phyloP scores from a whole-genome alignment of 2,113 vertebrate species.

The Apodemus speciosus region DNA sequence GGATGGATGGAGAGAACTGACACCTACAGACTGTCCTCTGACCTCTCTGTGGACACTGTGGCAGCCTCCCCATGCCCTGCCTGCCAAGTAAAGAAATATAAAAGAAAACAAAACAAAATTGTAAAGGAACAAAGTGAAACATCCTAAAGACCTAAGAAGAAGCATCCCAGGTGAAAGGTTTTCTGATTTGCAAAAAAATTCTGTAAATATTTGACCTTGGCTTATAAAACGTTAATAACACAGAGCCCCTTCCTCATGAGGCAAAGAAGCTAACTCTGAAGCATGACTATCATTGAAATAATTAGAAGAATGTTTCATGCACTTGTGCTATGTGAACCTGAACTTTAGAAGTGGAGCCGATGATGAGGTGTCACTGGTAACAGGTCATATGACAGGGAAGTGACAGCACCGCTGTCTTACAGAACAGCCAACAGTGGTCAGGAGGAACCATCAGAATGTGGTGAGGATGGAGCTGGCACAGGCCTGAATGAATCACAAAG shows the following conservation, averaged over 20 bases:
- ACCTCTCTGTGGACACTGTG: neutral
- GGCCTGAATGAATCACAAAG: neutral
- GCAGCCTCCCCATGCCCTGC: neutral
- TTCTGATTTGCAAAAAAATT: neutral
- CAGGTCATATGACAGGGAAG: neutral
- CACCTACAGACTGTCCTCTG: neutral
- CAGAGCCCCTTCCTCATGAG: neutral
- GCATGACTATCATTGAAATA: neutral
- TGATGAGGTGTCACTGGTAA: neutral
- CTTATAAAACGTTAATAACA: neutral
- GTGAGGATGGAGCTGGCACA: neutral
- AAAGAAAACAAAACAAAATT: neutral
- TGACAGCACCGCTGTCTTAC: neutral
- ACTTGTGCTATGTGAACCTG: neutral
- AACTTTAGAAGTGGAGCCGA: neutral
- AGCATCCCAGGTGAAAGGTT: neutral
- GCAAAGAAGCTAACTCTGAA: neutral
- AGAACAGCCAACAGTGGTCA: neutral
- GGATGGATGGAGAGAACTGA: neutral
- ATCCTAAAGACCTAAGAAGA: neutral
- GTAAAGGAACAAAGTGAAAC: neutral
- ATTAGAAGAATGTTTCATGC: neutral
- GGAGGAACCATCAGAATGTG: neutral
- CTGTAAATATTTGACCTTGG: neutral
- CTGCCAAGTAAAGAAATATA: neutral